Evolutionary conservation across 2,797 vertebrate genomes (phyloP).

Genomic region (Xyrichtys novacula): DNA sequence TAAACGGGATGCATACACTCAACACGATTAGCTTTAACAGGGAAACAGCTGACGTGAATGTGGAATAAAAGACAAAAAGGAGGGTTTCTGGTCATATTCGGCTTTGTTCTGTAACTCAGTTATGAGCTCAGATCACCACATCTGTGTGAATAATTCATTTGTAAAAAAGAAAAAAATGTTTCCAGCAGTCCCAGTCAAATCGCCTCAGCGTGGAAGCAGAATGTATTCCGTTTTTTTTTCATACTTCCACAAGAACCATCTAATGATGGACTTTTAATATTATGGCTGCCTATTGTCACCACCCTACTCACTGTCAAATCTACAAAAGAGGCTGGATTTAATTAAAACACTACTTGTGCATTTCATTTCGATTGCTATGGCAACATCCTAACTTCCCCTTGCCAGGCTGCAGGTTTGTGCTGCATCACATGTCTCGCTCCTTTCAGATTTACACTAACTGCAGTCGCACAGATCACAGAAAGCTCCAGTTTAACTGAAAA

Average conservation of each 20-base stretch:
- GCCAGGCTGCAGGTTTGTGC: slow-evolving; percentile 71
- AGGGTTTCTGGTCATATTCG: slow-evolving; percentile 66
- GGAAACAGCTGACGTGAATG: slow-evolving; percentile 69
- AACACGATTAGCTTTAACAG: slow-evolving; percentile 61
- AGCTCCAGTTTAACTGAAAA: slow-evolving; percentile 29
- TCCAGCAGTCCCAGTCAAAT: slow-evolving; percentile 80
- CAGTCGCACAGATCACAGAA: slow-evolving; percentile 49
- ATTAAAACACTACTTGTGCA: slow-evolving; percentile 91
- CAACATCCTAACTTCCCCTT: slow-evolving; percentile 87
- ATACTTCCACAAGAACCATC: slow-evolving; percentile 80
- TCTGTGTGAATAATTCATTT: slow-evolving; percentile 81
- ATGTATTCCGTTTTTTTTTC: slow-evolving; percentile 68
- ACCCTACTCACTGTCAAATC: slow-evolving; percentile 86
- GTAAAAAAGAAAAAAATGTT: slow-evolving; percentile 33
- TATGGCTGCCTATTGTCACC: slow-evolving; percentile 86
- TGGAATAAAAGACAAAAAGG: slow-evolving; percentile 59
- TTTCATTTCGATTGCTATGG: slow-evolving; percentile 94
- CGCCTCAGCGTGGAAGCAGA: slow-evolving; percentile 75
- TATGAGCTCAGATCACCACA: slow-evolving; percentile 82
- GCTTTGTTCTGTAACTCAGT: slow-evolving; percentile 56
- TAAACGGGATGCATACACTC: slow-evolving; percentile 64
- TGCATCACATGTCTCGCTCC: slow-evolving; percentile 87
- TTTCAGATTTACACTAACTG: slow-evolving; percentile 57
- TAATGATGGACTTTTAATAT: slow-evolving; percentile 87
- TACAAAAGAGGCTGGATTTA: slow-evolving; percentile 91